Conservation (phyloP, 1,140 invertebrate species). For the Rhizoglyphus robini region DNA sequence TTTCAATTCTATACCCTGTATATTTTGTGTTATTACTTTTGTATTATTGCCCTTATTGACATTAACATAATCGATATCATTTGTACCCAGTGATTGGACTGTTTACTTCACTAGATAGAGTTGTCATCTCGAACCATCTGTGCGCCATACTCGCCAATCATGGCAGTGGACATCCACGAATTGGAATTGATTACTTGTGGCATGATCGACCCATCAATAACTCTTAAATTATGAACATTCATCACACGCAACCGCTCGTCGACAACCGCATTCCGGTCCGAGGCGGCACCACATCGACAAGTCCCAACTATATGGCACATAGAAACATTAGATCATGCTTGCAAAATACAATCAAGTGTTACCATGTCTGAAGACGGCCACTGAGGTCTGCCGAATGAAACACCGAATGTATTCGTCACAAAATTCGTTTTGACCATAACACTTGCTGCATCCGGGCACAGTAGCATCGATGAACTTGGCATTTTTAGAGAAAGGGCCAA, state of each 20-base stretch:
- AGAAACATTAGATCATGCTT: not conserved
- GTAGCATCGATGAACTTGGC: slow-evolving; percentile 28
- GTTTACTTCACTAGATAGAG: no score
- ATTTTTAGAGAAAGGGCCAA: slow-evolving; percentile 16
- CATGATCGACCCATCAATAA: slow-evolving; percentile 62
- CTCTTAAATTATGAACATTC: slow-evolving; percentile 46
- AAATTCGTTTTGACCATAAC: slow-evolving; percentile 29
- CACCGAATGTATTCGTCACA: slow-evolving; percentile 8
- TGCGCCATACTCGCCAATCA: slow-evolving; percentile 72
- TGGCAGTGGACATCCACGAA: slow-evolving; percentile 61
- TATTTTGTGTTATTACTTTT: no score
- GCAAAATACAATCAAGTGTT: not conserved
- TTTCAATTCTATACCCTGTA: no score
- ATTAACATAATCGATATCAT: no score
- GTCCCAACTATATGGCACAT: slow-evolving; percentile 76
- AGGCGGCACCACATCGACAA: slow-evolving; percentile 29
- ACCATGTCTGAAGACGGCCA: slow-evolving; percentile 13
- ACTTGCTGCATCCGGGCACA: slow-evolving; percentile 48
- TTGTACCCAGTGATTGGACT: no score
- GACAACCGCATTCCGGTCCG: slow-evolving; percentile 13
- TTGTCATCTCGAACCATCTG: slow-evolving; percentile 54
- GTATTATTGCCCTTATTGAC: no score
- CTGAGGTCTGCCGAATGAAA: slow-evolving; percentile 3
- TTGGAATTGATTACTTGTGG: slow-evolving; percentile 55
- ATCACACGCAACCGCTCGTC: slow-evolving; percentile 9